Percentiles rank a stretch among this genome's conserved stretches.
Conservation (phyloP, 23 tunicate genomes). For the Phallusia fumigata region DNA sequence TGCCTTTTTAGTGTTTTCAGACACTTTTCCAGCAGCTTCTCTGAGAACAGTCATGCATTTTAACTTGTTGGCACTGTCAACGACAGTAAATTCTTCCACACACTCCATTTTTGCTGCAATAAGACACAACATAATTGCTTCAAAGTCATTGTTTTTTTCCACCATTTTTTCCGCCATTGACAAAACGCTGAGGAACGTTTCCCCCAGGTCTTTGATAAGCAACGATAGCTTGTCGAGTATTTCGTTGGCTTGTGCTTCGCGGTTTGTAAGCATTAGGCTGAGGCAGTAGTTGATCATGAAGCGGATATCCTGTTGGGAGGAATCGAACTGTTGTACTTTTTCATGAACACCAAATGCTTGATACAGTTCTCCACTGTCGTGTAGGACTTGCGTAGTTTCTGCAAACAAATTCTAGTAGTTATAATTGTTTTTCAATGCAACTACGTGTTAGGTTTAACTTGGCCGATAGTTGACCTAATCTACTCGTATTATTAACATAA, state of each 20-base stretch:
- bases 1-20: background rate
- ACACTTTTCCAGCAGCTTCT: background rate
- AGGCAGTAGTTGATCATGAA: background rate
- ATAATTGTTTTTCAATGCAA: too few species aligned
- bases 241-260: background rate
- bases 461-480: too few species aligned
- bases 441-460: too few species aligned
- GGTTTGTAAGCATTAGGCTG: background rate
- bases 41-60: background rate
- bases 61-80: background rate
- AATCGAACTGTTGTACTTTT: background rate
- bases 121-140: background rate
- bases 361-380: background rate
- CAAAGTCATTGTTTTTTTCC: too few species aligned
- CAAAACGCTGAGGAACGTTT: background rate
- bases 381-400: too few species aligned
- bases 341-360: background rate
- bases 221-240: background rate
- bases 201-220: background rate
- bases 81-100: background rate
- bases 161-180: background rate
- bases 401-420: too few species aligned
- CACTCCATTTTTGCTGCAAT: background rate
- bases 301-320: background rate
- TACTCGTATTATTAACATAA: too few species aligned